A percentile compares a stretch with the other conserved stretches of the same genome.
phyloP scores from a whole-genome alignment of 2,888 invertebrate species.

The Tetrapedia diversipes region DNA sequence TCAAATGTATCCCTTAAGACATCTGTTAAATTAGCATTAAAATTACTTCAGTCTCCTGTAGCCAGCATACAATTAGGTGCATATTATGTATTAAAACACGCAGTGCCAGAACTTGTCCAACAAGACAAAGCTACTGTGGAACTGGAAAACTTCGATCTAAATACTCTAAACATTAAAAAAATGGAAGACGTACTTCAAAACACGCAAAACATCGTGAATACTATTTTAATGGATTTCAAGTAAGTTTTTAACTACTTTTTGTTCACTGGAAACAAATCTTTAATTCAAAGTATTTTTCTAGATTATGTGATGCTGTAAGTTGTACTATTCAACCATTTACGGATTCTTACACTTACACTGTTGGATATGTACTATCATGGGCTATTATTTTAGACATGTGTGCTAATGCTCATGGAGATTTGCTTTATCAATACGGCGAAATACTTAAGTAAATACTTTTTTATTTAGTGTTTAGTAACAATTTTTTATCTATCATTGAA shows the following conservation, averaged over 20 bases:
- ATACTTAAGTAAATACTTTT: conserved; percentile 84
- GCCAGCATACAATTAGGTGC: conserved; percentile 83
- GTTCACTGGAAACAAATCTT: conserved; percentile 15
- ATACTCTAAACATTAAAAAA: conserved; percentile 82
- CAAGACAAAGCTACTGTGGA: conserved; percentile 82
- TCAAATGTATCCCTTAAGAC: neutral
- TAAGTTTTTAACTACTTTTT: conserved; percentile 72
- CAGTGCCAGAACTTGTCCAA: conserved; percentile 82
- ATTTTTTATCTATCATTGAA: neutral
- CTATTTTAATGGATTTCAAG: conserved; percentile 84
- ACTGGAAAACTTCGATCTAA: conserved; percentile 81
- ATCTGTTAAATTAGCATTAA: conserved; percentile 75
- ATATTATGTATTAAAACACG: conserved; percentile 82
- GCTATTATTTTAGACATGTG: conserved; percentile 87
- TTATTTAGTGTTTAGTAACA: neutral
- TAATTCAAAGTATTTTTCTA: conserved; percentile 72
- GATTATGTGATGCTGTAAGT: conserved; percentile 85
- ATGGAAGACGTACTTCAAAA: conserved; percentile 81
- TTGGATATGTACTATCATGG: conserved; percentile 90
- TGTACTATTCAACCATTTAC: conserved; percentile 85
- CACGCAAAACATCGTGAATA: conserved; percentile 84
- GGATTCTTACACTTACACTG: conserved; percentile 85
- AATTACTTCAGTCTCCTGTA: conserved; percentile 81
- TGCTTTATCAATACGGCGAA: conserved; percentile 89
- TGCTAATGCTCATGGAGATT: conserved; percentile 87